Conservation (phyloP, 23 tunicate genomes). For the Ascidia mentula region DNA sequence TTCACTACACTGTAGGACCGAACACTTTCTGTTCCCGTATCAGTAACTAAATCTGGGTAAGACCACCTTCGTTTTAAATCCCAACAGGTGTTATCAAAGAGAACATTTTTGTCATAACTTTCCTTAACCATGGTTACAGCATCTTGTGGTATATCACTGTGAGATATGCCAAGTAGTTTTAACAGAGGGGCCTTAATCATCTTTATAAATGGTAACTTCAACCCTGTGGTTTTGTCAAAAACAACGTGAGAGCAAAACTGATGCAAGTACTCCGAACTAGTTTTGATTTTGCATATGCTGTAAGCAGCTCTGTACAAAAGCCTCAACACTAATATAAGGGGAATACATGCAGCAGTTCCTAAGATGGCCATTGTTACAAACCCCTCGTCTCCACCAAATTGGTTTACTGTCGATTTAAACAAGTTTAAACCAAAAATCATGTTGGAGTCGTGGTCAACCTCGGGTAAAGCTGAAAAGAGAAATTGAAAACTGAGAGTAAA, state of each 20-base stretch:
- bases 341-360: conserved; percentile 26
- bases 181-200: conserved; percentile 20
- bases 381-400: background rate
- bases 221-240: background rate
- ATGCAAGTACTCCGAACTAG: background rate
- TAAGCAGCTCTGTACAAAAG: conserved; percentile 8
- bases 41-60: no score
- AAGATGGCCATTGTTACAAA: conserved; percentile 7
- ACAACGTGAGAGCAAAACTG: conserved; percentile 40
- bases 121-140: conserved; percentile 3
- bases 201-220: conserved; percentile 37
- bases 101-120: background rate
- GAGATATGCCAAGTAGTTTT: conserved; percentile 14
- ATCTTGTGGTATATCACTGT: background rate
- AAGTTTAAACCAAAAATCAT: background rate
- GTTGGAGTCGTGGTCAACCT: background rate
- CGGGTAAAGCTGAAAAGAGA: conserved; percentile 11
- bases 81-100: background rate
- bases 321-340: conserved; percentile 16
- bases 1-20: no score
- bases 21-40: no score
- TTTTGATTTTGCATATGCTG: background rate
- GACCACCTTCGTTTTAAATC: conserved; percentile 18
- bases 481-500: conserved; percentile 24
- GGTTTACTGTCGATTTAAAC: background rate